Percentiles rank a stretch among this genome's conserved stretches.
Evolutionary conservation across 2,888 invertebrate genomes (phyloP).

Genomic region (Eristalinus aeneus): DNA sequence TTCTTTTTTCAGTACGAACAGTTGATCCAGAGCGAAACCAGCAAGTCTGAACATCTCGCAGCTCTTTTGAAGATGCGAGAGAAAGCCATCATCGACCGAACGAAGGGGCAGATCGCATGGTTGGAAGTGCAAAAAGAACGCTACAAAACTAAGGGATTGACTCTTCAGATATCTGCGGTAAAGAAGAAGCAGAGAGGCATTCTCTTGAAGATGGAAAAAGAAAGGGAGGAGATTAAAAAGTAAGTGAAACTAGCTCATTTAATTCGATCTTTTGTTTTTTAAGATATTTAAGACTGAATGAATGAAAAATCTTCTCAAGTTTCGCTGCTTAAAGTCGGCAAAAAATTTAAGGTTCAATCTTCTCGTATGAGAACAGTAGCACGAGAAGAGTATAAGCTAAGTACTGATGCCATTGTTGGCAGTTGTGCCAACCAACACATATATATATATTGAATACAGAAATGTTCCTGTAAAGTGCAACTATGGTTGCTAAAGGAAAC

Average conservation of each 20-base stretch:
- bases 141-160: constrained; percentile 82
- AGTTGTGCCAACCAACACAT: too few species aligned
- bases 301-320: too few species aligned
- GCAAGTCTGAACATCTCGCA: constrained; percentile 85
- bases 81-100: constrained; percentile 85
- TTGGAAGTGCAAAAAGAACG: constrained; percentile 85
- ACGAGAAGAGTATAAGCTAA: too few species aligned
- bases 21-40: constrained; percentile 86
- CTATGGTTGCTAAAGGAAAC: too few species aligned
- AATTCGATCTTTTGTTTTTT: too few species aligned
- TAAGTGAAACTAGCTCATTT: constrained; percentile 72
- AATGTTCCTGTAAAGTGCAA: too few species aligned
- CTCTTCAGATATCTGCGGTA: constrained; percentile 83
- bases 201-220: constrained; percentile 85
- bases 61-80: constrained; percentile 85
- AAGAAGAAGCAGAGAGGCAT: constrained; percentile 87
- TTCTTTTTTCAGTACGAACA: constrained; percentile 82
- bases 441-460: too few species aligned
- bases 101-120: constrained; percentile 84
- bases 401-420: too few species aligned
- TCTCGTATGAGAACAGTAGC: too few species aligned
- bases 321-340: too few species aligned
- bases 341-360: too few species aligned
- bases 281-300: too few species aligned
- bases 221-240: constrained; percentile 86